These are phyloP conservation scores for Notamacropus eugenii DNA, from an alignment of 2,797 vertebrate genomes.

Conservation along the genomic window DNA sequence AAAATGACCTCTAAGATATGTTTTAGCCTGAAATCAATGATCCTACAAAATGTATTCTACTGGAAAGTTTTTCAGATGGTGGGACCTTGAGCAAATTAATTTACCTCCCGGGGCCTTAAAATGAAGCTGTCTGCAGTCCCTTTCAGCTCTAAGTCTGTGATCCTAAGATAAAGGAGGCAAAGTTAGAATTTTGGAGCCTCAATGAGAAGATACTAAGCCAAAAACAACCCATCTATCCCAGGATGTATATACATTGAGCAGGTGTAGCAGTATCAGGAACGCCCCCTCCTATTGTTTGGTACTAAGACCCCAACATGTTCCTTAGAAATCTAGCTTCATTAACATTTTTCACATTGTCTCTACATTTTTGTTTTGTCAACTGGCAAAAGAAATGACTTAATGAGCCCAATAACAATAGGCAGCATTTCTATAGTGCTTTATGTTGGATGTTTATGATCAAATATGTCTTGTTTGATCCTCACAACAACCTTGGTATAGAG, in stretches of 20 bases:
- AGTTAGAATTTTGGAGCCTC: neutral
- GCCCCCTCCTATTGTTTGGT: neutral
- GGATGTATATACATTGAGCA: neutral
- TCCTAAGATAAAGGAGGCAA: neutral
- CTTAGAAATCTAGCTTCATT: neutral
- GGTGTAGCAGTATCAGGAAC: neutral
- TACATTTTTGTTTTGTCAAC: neutral
- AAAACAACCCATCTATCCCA: neutral
- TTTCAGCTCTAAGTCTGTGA: neutral
- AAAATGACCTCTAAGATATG: neutral
- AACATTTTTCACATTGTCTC: neutral
- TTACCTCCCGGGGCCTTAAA: conserved; percentile 43
- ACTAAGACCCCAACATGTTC: neutral
- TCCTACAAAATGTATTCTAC: neutral
- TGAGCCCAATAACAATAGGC: neutral
- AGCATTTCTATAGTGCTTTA: neutral
- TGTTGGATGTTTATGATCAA: too few relatives aligned
- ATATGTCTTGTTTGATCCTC: neutral
- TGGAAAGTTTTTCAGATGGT: neutral
- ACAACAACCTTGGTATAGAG: neutral
- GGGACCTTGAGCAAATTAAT: conserved; percentile 30
- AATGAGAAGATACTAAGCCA: neutral
- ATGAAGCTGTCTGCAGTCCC: neutral
- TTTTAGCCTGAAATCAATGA: neutral
- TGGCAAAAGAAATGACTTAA: neutral